Evolutionary conservation across 2,113 vertebrate genomes (phyloP), one percentile per base, ranked within the genome.

Genomic region (Halcyon senegalensis): DNA sequence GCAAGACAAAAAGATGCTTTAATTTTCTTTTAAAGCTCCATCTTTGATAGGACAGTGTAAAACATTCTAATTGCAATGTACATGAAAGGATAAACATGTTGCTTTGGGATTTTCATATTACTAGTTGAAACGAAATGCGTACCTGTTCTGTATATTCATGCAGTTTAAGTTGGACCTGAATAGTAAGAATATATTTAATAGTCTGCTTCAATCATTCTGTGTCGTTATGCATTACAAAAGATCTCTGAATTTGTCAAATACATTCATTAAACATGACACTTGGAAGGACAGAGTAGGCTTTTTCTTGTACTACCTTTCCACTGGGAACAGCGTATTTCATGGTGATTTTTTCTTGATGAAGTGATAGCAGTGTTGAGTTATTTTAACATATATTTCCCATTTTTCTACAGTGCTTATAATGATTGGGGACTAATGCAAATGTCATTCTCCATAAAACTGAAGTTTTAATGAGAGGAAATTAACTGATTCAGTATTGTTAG

Each of bases 231-330:
- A 83, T 93, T 95, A 93, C 85, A 86, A 87, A 94, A 91, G 82
- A 95, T 80, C 81, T 96, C 92, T 73, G 91, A 90, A 91, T 94
- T 95, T 97, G 75, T 94, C 93, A 95, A 97, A 96, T 80, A 82
- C 63, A 87, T 94, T 93, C 87, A 97, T 96, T 97, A 96, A 93
- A 95, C 88, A 92, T 97, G 95, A 97, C 93, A 94, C 80, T 93
- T 74, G 30, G 81, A 83, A 93, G 84, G 84, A 95, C 2, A 0
- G 50, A 87, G 44, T 72, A 87, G 69, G 27, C 16, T 88, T 93
- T 94, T 94, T 86, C 95, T 87, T 96, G 93, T 95, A 91, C 53
- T 88, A 87, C 41, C 51, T 91, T 59, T 93, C 96, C 94, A 72
- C 5, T 90, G 93, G 92, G 94, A 97, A 27, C 74, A 89, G 46